These are phyloP conservation scores for Eretmochelys imbricata DNA, from an alignment of 2,113 vertebrate genomes.

Conservation along the genomic window DNA sequence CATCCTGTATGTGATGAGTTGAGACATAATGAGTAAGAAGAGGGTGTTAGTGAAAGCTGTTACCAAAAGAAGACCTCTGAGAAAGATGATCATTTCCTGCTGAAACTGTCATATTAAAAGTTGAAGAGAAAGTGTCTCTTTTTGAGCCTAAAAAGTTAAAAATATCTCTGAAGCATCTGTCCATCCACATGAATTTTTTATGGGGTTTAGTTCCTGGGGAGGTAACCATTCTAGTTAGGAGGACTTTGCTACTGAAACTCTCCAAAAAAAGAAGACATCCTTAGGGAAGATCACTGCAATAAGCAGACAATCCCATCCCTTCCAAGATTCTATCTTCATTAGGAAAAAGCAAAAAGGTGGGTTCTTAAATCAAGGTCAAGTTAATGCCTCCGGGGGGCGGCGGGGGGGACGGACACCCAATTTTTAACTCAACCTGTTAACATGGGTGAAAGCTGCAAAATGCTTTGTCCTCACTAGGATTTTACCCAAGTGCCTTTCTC, in stretches of 20 bases:
- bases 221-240: neutral
- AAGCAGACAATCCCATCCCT: neutral
- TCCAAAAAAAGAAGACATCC: neutral
- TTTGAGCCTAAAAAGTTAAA: neutral
- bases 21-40: neutral
- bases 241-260: neutral
- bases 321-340: neutral
- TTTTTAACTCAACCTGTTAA: neutral
- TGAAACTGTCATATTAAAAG: neutral
- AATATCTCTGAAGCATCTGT: neutral
- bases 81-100: neutral
- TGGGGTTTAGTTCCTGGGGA: neutral
- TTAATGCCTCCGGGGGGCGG: neutral
- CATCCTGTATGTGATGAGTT: neutral
- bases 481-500: neutral
- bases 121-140: neutral
- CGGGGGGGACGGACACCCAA: neutral
- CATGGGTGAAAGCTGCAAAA: neutral
- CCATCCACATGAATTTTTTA: neutral
- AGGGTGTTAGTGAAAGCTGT: neutral
- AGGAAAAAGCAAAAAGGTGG: neutral
- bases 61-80: neutral
- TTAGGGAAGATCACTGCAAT: neutral
- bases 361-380: neutral
- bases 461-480: neutral